Base-by-base conservation (phyloP, 2,888 invertebrate species). In the Oscheius sp. region DNA sequence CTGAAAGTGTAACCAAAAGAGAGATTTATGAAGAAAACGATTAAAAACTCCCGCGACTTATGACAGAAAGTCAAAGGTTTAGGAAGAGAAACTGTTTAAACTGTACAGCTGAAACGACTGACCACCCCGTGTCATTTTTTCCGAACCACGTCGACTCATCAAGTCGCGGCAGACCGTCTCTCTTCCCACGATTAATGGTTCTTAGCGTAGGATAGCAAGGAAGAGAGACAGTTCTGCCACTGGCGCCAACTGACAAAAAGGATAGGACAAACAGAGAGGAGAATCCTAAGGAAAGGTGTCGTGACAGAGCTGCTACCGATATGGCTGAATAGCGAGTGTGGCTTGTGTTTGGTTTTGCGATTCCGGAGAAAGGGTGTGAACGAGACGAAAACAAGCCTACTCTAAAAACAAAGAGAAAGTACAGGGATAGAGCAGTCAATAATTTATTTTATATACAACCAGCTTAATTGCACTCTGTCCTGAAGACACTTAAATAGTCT, bases 401-500 rank as follows among this genome's bases (percentile, higher is more conserved):
- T 42, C 42, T 42, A 42, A 42, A 42, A 42, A 42, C 42, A 42
- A 42, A 5, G 4, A 42, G 7, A 21, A 21, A 21, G 21, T 21
- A 21, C 21, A 21, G 21, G 21, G 21, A 21, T 21, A 21, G 21
- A 21, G 21, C 21, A 42, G 42, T 42, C 42, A 42, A 42, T 42
- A 42, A 59, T 37, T 29, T 13, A 21, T n/a, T 48, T 50, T 70
- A 70, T 70, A 58, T 59, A 70, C 70, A 70, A 70, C 58, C 48
- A 70, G n/a, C 21, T 59, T 58, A 72, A 72, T 72, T 72, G 72
- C 72, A 72, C 72, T 62, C 48, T 68, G n/a, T 7, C 42, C 7
- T 5, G 51, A 29, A 35, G 62, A 11, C 29, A 51, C 48, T 48
- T 29, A 33, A 13, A 21, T 21, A n/a, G 10, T 9, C 13, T 29